Evolutionary conservation across 2,888 invertebrate species (phyloP).

Genomic region (Drepana falcataria): DNA sequence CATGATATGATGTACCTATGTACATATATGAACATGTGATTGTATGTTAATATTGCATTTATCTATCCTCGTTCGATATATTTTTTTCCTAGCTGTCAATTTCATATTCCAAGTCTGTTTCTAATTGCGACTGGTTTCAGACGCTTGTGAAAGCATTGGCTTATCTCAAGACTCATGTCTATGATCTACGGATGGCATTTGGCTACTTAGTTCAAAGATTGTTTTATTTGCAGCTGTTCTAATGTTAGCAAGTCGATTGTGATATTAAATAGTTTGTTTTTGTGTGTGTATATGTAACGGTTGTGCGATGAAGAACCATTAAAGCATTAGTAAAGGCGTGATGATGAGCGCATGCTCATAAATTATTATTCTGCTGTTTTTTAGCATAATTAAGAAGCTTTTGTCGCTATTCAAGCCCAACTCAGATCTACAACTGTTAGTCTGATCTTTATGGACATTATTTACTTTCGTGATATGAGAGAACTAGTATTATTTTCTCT

Average conservation of each 20-base stretch:
- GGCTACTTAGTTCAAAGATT: slow-evolving; percentile 27
- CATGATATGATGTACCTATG: no score
- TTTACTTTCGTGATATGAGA: no score
- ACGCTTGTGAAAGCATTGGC: slow-evolving; percentile 38
- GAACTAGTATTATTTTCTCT: no score
- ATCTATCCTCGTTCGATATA: slow-evolving; percentile 13
- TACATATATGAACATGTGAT: not conserved
- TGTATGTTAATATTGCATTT: slow-evolving; percentile 3
- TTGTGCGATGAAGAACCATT: not conserved
- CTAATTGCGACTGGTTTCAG: slow-evolving; percentile 33
- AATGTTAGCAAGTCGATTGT: slow-evolving; percentile 1
- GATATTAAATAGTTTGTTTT: not conserved
- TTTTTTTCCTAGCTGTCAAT: slow-evolving; percentile 30
- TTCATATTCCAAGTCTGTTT: slow-evolving; percentile 24
- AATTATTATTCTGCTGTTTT: no score
- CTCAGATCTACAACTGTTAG: no score
- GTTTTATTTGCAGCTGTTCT: slow-evolving; percentile 13
- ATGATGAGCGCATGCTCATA: not conserved
- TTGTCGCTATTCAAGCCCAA: no score
- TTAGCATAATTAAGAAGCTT: no score
- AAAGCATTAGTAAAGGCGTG: not conserved
- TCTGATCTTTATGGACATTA: no score
- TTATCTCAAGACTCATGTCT: slow-evolving; percentile 39
- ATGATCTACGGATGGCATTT: slow-evolving; percentile 38
- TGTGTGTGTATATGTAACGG: not conserved